Conservation (phyloP, 2,888 invertebrate species). For the Linnaemya tessellans region DNA sequence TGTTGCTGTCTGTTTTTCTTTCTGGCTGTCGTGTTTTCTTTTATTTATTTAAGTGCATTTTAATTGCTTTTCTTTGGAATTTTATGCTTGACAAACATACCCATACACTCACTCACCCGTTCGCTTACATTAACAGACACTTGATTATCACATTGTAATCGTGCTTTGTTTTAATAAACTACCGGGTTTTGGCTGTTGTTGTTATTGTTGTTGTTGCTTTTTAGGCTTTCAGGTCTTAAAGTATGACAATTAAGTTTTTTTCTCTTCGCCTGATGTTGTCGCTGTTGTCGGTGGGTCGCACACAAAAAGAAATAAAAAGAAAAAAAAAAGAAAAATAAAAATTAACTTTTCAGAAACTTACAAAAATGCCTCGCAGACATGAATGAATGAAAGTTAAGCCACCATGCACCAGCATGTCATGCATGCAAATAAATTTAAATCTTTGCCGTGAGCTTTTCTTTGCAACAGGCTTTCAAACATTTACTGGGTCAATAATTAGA, state of each 20-base stretch:
- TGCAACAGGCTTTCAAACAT: slow-evolving; percentile 26
- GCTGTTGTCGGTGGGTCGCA: slow-evolving; percentile 53
- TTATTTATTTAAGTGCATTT: slow-evolving; percentile 70
- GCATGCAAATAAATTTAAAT: slow-evolving; percentile 56
- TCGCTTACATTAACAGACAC: slow-evolving; percentile 48
- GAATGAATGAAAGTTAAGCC: slow-evolving; percentile 71
- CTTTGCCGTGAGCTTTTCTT: slow-evolving; percentile 14
- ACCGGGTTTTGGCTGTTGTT: slow-evolving; percentile 57
- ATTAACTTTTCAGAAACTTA: slow-evolving; percentile 29
- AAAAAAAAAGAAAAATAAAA: neutral
- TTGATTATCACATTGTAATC: slow-evolving; percentile 66
- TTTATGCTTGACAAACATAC: slow-evolving; percentile 62
- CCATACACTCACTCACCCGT: slow-evolving; percentile 10
- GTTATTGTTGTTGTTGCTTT: neutral
- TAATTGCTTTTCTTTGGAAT: slow-evolving; percentile 70
- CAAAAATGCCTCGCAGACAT: slow-evolving; percentile 58
- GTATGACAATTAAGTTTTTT: slow-evolving; percentile 60
- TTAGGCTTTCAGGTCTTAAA: slow-evolving; percentile 47
- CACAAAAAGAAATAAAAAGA: slow-evolving; percentile 1
- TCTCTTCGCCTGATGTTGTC: slow-evolving; percentile 15
- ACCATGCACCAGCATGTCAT: slow-evolving; percentile 44
- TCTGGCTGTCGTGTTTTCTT: slow-evolving; percentile 58
- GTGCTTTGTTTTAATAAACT: slow-evolving; percentile 71
- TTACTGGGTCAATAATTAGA: slow-evolving; percentile 60
- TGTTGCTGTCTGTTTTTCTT: slow-evolving; percentile 51